phyloP scores from a whole-genome alignment of 2,888 invertebrate genomes.

The Trimorus sp. region DNA sequence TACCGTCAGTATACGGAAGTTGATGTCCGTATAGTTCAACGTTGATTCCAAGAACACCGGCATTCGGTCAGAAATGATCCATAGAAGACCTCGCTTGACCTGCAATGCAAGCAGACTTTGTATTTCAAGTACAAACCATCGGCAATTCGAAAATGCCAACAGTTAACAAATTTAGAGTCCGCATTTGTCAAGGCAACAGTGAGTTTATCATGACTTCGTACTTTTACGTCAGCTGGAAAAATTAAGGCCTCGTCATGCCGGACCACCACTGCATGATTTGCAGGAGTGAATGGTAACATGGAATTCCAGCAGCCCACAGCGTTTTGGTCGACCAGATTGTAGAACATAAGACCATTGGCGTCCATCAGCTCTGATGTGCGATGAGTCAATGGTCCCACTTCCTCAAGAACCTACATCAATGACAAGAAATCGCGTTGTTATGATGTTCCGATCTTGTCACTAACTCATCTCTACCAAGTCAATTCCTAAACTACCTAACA shows the following conservation, averaged over 20 bases:
- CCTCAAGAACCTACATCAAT: constrained; percentile 82
- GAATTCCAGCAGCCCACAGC: constrained; percentile 93
- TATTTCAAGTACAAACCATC: too few species aligned
- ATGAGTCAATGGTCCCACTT: constrained; percentile 87
- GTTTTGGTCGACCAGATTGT: constrained; percentile 90
- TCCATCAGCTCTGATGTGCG: constrained; percentile 90
- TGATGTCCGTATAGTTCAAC: constrained; percentile 89
- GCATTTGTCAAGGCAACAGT: too few species aligned
- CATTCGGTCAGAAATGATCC: constrained; percentile 93
- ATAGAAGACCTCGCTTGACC: constrained; percentile 83
- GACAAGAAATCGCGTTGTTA: neutral
- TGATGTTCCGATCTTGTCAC: too few species aligned
- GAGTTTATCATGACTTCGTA: constrained; percentile 73
- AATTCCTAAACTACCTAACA: too few species aligned
- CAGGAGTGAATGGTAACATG: constrained; percentile 85
- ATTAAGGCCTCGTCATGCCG: constrained; percentile 89
- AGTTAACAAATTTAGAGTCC: too few species aligned
- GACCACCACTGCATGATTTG: constrained; percentile 87
- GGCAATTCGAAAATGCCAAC: too few species aligned
- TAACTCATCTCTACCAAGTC: too few species aligned
- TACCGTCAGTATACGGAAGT: constrained; percentile 89
- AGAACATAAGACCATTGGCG: constrained; percentile 88
- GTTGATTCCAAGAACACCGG: constrained; percentile 87
- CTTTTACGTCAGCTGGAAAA: constrained; percentile 91
- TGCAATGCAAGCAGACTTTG: too few species aligned